Base-by-base conservation (phyloP, 1,140 invertebrate species). In the Drosophila gunungcola region DNA sequence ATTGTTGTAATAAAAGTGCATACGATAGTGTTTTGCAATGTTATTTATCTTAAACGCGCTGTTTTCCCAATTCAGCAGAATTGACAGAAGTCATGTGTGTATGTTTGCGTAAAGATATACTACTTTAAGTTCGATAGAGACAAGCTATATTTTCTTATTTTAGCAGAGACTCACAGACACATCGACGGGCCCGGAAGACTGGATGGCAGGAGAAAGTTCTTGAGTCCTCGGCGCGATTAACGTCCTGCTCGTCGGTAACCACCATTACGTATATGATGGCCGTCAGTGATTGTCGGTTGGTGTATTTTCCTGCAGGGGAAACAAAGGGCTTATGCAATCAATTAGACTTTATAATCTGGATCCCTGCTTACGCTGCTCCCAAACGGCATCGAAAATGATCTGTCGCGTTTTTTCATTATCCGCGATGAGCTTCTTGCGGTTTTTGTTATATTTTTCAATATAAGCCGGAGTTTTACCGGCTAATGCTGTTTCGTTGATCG, bases 201-300 rank as follows among this genome's bases (percentile, higher is more conserved):
- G 90, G 90, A 77, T 91, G 90, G 27, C 76, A 78, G 21, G 83
- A 70, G 51, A 68, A 91, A 0, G 45, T 48, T 3, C 3, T 76
- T 1, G 48, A 64, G 10, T 69, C 27, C 53, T 70, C 39, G 0
- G 90, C 90, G 0, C 49, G 38, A 46, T 78, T 68, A 0, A 46
- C 21, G 52, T 90, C 72, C 11, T 39, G 51, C 45, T 60, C 57
- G 27, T 68, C 34, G 4, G 63, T 52, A 0, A 77, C 80, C 25
- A 91, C 90, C 54, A 91, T 45, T 16, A 91, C 80, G 39, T 91
- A 91, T 10, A 91, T 77, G 3, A 91, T 77, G 4, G 90, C 62
- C 1, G 86, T 79, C 1, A 91, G 51, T 27, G 84, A 75, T n/a
- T 78, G 78, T 0, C 72, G 42, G 75, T 90, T 91, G 6, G 78